These are phyloP conservation scores for Ctenodactylus gundi DNA, from an alignment of 2,113 vertebrate genomes.

Conservation along the genomic window DNA sequence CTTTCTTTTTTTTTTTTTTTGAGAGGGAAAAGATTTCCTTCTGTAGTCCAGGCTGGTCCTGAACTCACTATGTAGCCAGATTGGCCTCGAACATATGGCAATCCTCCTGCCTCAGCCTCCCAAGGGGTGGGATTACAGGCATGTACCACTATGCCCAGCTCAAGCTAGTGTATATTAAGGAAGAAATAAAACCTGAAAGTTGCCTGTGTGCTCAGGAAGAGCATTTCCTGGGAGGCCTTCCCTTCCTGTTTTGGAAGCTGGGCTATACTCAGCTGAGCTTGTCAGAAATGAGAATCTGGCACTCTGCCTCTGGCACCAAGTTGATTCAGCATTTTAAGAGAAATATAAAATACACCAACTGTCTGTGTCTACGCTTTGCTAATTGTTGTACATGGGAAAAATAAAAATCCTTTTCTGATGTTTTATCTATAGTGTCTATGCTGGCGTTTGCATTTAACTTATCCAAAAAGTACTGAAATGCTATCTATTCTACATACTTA, in stretches of 20 bases:
- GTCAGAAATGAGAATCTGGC: conserved; percentile 29
- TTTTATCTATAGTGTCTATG: conserved; percentile 16
- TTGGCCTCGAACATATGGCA: too few relatives aligned
- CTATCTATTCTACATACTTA: neutral
- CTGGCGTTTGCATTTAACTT: conserved; percentile 20
- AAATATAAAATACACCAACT: conserved; percentile 62
- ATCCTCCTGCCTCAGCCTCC: too few relatives aligned
- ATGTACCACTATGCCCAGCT: too few relatives aligned
- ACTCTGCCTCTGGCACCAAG: conserved; percentile 37
- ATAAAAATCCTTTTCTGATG: conserved; percentile 21
- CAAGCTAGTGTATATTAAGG: too few relatives aligned
- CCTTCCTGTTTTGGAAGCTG: conserved; percentile 35
- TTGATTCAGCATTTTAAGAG: conserved; percentile 60
- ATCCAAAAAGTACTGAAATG: conserved; percentile 28
- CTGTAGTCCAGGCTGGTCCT: too few relatives aligned
- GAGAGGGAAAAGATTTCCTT: too few relatives aligned
- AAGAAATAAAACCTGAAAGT: too few relatives aligned
- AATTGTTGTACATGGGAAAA: conserved; percentile 43
- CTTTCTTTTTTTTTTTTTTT: too few relatives aligned
- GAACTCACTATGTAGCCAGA: too few relatives aligned
- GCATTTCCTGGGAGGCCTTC: conserved; percentile 51
- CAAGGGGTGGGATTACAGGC: too few relatives aligned
- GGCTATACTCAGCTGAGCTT: conserved; percentile 34
- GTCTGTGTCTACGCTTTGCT: conserved; percentile 57
- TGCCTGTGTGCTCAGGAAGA: too few relatives aligned